These are phyloP conservation scores for Gari tellinella DNA, from an alignment of 2,888 invertebrate genomes.

Conservation along the genomic window DNA sequence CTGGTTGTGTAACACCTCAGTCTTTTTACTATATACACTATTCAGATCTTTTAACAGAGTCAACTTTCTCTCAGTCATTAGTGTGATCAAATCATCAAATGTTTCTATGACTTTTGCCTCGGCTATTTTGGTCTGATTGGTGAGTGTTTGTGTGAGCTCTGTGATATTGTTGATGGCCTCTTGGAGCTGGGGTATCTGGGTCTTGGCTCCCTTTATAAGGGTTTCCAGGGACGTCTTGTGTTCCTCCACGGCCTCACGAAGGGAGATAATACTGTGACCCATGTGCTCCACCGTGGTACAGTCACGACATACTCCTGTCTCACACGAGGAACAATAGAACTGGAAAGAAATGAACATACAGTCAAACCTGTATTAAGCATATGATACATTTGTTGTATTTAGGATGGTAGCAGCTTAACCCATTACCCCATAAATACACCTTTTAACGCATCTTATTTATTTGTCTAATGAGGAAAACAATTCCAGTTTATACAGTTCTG, in stretches of 20 bases:
- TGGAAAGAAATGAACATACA: slow-evolving; percentile 40
- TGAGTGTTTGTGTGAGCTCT: slow-evolving; percentile 74
- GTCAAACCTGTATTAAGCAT: no score
- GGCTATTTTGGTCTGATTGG: slow-evolving; percentile 68
- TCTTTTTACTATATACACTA: slow-evolving; percentile 79
- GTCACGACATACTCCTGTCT: slow-evolving; percentile 85
- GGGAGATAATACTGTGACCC: slow-evolving; percentile 84
- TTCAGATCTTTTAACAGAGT: slow-evolving; percentile 81
- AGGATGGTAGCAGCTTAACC: no score
- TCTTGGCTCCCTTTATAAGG: slow-evolving; percentile 80
- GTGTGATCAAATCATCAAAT: slow-evolving; percentile 81
- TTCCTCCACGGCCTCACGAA: slow-evolving; percentile 85
- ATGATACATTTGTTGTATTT: no score
- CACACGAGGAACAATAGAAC: slow-evolving; percentile 85
- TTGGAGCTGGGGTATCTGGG: slow-evolving; percentile 81
- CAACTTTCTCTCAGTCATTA: slow-evolving; percentile 81
- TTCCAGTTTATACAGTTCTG: no score
- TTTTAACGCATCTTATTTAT: no score
- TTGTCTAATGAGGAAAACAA: no score
- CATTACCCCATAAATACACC: no score
- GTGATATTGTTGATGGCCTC: slow-evolving; percentile 80
- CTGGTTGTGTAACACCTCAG: slow-evolving; percentile 81
- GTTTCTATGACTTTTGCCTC: slow-evolving; percentile 79
- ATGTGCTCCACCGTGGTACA: slow-evolving; percentile 85
- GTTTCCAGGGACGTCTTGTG: slow-evolving; percentile 80